phyloP scores from a whole-genome alignment of 2,113 vertebrate species.

The Mesoclemmys tuberculata region DNA sequence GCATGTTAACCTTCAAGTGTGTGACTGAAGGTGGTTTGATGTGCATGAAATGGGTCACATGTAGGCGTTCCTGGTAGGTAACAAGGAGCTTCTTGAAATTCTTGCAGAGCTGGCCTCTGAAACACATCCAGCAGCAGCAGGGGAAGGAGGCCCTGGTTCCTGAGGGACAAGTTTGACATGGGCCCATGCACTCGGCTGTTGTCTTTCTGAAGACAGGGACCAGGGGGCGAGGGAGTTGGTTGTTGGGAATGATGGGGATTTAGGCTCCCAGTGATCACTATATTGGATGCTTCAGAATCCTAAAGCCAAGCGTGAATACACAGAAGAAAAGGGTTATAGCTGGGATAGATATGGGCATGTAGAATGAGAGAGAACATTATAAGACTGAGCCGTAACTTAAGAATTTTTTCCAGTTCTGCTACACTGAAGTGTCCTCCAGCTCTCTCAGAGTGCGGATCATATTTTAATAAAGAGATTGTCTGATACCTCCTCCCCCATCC shows the following conservation, averaged over 20 bases:
- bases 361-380: neutral
- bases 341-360: neutral
- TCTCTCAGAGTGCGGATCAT: neutral
- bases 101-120: neutral
- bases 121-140: neutral
- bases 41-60: neutral
- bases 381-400: neutral
- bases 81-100: neutral
- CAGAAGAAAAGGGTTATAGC: neutral
- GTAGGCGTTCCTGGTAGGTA: neutral
- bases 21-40: neutral
- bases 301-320: neutral
- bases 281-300: neutral
- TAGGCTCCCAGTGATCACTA: neutral
- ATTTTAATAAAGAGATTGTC: neutral
- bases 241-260: neutral
- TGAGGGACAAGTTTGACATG: neutral
- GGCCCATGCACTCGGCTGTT: rapidly evolving
- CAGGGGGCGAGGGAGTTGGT: rapidly evolving
- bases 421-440: neutral
- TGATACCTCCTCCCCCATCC: neutral
- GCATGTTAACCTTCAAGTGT: rapidly evolving
- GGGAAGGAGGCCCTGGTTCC: neutral
- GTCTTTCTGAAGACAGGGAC: neutral
- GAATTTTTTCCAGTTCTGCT: neutral